Evolutionary conservation across 2,888 invertebrate genomes (phyloP), one percentile per base, ranked within the genome.

Genomic region (Aphidoletes aphidimyza): DNA sequence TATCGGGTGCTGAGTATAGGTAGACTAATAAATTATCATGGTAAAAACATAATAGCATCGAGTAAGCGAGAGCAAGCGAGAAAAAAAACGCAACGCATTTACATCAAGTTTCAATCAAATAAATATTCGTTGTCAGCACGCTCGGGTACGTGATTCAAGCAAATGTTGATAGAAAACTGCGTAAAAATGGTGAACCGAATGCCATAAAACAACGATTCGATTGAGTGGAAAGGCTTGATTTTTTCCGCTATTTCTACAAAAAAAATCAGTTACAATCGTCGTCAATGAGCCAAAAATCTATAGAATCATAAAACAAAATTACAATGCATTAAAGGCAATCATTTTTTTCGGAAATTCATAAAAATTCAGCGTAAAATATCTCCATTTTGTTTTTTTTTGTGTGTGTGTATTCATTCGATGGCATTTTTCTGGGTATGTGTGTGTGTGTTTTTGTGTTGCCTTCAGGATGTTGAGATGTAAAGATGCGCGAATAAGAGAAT

Each of bases 281-380:
- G 30, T 11, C 69, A 69, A 34, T 69, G 30, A 34, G 69, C 30
- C 69, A 34, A 69, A 69, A 69, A 69, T 69, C 69, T 26, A 69
- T 69, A 69, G 14, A 30, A 30, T 30, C 69, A 69, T 69, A 69
- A 69, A 30, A n/a, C 69, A 11, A 69, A 69, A 69, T 69, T 69
- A 69, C 69, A 30, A 69, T 69, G 30, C 69, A 69, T 69, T 69
- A 69, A 17, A 69, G 34, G 69, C 69, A 69, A 69, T 69, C 26
- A 69, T 69, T 69, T 69, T n/a, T n/a, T 69, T 69, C 30, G 26
- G 30, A 69, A 69, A 69, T 69, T 69, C 69, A 69, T 69, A 69
- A 69, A 30, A 69, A 69, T 69, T 69, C 30, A 69, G 17, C 34
- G 30, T 30, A 3, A 69, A 69, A 69, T 69, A 69, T 30, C 14